Evolutionary conservation across 2,113 vertebrate genomes (phyloP).

Genomic region (Nanger granti): DNA sequence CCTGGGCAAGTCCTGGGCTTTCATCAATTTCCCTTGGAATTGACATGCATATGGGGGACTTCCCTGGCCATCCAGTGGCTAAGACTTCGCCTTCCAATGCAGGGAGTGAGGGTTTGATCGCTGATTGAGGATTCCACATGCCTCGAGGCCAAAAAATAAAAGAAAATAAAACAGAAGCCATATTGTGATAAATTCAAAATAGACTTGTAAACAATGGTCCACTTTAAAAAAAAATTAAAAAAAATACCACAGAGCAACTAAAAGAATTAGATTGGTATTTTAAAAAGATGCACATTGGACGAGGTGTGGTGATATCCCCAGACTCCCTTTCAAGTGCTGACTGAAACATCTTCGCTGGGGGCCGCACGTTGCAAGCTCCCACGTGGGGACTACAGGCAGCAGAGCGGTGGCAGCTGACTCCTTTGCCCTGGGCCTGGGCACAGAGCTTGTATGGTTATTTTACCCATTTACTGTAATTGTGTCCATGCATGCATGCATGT

Average conservation of each 20-base stretch:
- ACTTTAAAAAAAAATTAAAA: background rate
- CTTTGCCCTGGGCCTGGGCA: background rate
- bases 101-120: background rate
- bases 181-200: background rate
- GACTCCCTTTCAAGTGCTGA: background rate
- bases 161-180: background rate
- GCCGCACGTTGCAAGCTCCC: background rate
- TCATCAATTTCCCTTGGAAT: background rate
- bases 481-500: background rate
- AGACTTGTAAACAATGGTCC: background rate
- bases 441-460: background rate
- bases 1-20: background rate
- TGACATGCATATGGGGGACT: background rate
- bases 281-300: background rate
- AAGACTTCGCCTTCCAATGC: background rate
- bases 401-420: accelerated
- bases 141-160: background rate
- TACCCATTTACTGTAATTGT: background rate
- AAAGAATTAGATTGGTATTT: background rate
- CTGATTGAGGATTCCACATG: background rate
- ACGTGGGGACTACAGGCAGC: background rate
- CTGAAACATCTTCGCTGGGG: background rate
- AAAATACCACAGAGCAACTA: background rate
- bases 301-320: background rate
- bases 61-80: background rate